Conservation (phyloP, 2,113 vertebrate species). For the Nothocercus julius region DNA sequence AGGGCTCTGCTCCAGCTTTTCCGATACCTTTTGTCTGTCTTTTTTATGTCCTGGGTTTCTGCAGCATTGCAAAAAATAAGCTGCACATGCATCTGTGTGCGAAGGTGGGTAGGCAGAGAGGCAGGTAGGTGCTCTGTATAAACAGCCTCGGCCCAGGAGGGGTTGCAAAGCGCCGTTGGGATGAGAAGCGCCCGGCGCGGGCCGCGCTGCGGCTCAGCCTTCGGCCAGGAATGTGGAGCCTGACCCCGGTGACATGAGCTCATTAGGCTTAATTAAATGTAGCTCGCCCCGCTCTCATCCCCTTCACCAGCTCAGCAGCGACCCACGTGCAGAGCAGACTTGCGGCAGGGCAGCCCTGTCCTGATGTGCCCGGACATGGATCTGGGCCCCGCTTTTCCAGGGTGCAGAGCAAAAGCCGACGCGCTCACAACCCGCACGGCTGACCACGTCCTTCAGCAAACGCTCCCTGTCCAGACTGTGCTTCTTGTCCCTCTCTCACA, state of each 20-base stretch:
- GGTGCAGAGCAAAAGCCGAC: neutral
- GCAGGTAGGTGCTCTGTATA: neutral
- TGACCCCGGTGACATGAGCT: neutral
- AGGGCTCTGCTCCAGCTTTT: neutral
- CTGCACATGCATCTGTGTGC: neutral
- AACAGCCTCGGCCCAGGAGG: neutral
- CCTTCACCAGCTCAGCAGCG: neutral
- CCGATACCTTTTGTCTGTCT: neutral
- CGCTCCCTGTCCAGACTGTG: neutral
- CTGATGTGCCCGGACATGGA: neutral
- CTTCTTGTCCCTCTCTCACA: neutral
- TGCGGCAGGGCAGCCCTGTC: neutral
- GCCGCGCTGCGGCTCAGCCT: no score
- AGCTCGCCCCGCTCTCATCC: neutral
- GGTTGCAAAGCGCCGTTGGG: neutral
- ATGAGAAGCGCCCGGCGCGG: neutral
- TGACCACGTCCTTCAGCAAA: neutral
- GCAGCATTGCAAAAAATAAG: neutral
- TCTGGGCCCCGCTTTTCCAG: neutral
- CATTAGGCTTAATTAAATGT: fast-evolving
- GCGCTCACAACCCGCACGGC: no score
- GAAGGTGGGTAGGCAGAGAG: neutral
- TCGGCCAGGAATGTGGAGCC: neutral
- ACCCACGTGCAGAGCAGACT: neutral
- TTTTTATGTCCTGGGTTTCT: neutral